Evolutionary conservation across 2,888 invertebrate genomes (phyloP), one percentile per base, ranked within the genome.

Genomic region (Pedicia rivosa): DNA sequence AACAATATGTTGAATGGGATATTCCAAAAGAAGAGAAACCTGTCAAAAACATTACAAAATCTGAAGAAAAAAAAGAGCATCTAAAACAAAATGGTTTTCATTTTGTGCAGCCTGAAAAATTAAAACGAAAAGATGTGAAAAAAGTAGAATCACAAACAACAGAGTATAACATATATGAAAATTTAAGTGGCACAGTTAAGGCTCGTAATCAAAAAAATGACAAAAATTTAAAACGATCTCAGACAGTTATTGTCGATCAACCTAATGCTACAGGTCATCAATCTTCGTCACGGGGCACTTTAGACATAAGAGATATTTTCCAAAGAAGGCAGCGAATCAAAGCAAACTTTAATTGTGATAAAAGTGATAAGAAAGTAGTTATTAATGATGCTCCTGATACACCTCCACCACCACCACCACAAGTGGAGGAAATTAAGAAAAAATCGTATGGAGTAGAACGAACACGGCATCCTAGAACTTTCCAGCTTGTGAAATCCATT

Each of bases 1-100:
- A 67, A 42, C 67, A 70, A 48, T 68, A 66, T 45, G 65, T 64
- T 2, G 70, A 68, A 42, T 73, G 73, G 72, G 67, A 71, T 50
- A 65, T 66, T 29, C 35, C 53, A 2, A 47, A 45, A 16, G 48
- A 46, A 24, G 46, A 47, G 3, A 44, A 45, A n/a, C 8, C 9
- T 4, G 30, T 15, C 16, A 48, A 47, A 3, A 47, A 48, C 14
- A 40, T 37, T 17, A 31, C 30, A n/a, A n/a, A n/a, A n/a, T n/a
- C n/a, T n/a, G n/a, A n/a, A n/a, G 2, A 27, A 40, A 34, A 32
- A 36, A 4, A 22, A 29, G 17, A 37, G n/a, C n/a, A n/a, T n/a
- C n/a, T n/a, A n/a, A n/a, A n/a, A n/a, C n/a, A n/a, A 5, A 31
- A 31, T 27, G 13, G 27, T 13, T 12, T 20, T 22, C 20, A 32